A percentile compares a stretch with the other conserved stretches of the same genome.
These are phyloP conservation scores for Anthopleura xanthogrammica DNA, from an alignment of 92 coral and sea anemone genomes.

Conservation along the genomic window DNA sequence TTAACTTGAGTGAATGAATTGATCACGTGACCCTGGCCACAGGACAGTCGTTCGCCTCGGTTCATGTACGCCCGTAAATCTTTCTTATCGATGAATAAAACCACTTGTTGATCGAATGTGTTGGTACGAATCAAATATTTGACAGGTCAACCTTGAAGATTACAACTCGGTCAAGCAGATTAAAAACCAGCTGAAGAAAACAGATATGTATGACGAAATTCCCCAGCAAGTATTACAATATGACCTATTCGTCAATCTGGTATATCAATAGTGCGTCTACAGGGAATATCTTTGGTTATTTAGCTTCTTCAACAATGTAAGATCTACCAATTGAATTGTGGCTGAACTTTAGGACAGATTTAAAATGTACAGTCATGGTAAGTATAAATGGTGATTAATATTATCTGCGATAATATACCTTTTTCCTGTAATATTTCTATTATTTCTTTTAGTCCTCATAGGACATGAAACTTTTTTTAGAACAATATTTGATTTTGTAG, in stretches of 20 bases:
- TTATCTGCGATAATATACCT: not conserved
- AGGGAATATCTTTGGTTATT: not conserved
- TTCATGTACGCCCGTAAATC: constrained; percentile 3
- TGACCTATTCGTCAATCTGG: not conserved
- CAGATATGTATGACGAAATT: not conserved
- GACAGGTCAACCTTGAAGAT: not conserved
- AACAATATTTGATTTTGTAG: too few species aligned
- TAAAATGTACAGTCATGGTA: not conserved
- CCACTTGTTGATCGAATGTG: constrained; percentile 17
- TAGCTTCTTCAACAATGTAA: not conserved
- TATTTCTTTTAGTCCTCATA: not conserved
- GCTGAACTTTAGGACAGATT: not conserved
- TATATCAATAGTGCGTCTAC: not conserved
- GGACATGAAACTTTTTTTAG: too few species aligned
- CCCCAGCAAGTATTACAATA: not conserved
- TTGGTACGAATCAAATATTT: constrained; percentile 4
- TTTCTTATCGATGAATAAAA: constrained; percentile 5
- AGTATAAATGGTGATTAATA: not conserved
- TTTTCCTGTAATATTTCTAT: not conserved
- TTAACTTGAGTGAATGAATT: not conserved
- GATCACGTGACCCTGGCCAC: not conserved
- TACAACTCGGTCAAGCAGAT: not conserved
- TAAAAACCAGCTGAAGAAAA: constrained; percentile 3
- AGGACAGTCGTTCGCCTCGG: not conserved
- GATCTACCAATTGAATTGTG: not conserved